Base-by-base conservation (phyloP, 1,140 invertebrate species). In the Schmidtea mediterranea region DNA sequence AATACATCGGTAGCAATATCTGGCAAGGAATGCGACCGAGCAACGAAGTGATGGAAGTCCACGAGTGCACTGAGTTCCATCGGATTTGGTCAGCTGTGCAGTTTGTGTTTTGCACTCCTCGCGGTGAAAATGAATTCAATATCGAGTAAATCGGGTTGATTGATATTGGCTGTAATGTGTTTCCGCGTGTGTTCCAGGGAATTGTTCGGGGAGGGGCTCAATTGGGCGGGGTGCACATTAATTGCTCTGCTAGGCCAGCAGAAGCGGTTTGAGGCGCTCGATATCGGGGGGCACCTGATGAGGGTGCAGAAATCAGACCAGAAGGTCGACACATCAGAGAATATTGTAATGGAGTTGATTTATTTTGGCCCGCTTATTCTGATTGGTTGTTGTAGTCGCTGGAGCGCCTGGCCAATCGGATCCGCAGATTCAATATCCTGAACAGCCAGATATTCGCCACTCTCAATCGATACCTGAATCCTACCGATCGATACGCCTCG, bases 191-290 rank as follows among this genome's bases (percentile, higher is more conserved):
- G 57, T 69, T 69, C 12, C 59, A 87, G 82, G 62, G 82, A 95
- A 68, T 68, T 97, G 53, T 97, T 90, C 69, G 92, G 92, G 13
- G 92, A 98, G 69, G 89, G 90, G 12, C 70, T 97, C 0, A 86
- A 97, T 66, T 98, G 90, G 90, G 89, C 89, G 23, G 90, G 87
- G 0, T 94, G 87, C 66, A 78, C 83, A n/a, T 83, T 98, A 72
- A 86, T 98, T 50, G 77, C 84, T n/a, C 69, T 98, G 16, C 69
- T 98, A 38, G 82, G 82, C 0, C 90, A 98, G 61, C 86, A 97
- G 68, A 69, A 83, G 51, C 69, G 89, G 48, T 98, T 98, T 68
- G 90, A 98, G 62, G 84, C 87, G 10, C 72, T 97, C 22, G 92
- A 98, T 68, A 95, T 97, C 69, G 90, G 84, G 66, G 97, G 97